Percentiles rank a stretch among this genome's conserved stretches.
These are phyloP conservation scores for Andrena haemorrhoa DNA, from an alignment of 2,888 invertebrate species.

Conservation along the genomic window DNA sequence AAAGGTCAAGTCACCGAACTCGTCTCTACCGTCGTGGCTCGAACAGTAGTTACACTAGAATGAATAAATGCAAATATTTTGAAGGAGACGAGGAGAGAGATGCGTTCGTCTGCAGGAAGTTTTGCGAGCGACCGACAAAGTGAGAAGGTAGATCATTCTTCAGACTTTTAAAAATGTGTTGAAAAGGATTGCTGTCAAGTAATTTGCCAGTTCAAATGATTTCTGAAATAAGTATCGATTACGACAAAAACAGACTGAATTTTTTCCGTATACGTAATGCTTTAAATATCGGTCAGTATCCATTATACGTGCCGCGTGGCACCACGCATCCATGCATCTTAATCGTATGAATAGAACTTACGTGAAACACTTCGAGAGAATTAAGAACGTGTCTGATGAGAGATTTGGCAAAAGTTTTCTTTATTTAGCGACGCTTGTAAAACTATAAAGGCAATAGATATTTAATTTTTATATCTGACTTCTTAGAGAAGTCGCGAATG, in stretches of 20 bases:
- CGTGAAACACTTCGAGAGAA: conserved; percentile 27
- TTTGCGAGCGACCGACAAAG: conserved; percentile 39
- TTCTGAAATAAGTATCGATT: conserved; percentile 40
- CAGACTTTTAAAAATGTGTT: conserved; percentile 38
- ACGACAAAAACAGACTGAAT: conserved; percentile 65
- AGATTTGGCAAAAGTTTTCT: conserved; percentile 38
- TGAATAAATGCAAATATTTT: conserved; percentile 41
- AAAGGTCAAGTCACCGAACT: conserved; percentile 93
- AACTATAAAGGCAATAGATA: conserved; percentile 57
- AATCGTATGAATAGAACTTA: conserved; percentile 41
- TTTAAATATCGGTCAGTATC: conserved; percentile 49
- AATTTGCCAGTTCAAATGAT: conserved; percentile 50
- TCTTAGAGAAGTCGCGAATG: conserved; percentile 57
- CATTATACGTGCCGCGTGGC: conserved; percentile 20
- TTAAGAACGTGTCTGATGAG: conserved; percentile 38
- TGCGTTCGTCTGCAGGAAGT: conserved; percentile 59
- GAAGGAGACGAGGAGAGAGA: conserved; percentile 38
- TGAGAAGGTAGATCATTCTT: conserved; percentile 60
- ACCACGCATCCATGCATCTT: conserved; percentile 31
- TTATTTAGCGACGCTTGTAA: conserved; percentile 54
- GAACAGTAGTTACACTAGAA: conserved; percentile 87
- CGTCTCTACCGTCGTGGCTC: conserved; percentile 92
- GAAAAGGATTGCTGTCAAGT: conserved; percentile 46
- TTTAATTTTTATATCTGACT: conserved; percentile 71
- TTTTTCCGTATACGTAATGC: conserved; percentile 43